Evolutionary conservation across 2,888 invertebrate species (phyloP), one percentile per base, ranked within the genome.

Genomic region (Strigamia transsilvanica): DNA sequence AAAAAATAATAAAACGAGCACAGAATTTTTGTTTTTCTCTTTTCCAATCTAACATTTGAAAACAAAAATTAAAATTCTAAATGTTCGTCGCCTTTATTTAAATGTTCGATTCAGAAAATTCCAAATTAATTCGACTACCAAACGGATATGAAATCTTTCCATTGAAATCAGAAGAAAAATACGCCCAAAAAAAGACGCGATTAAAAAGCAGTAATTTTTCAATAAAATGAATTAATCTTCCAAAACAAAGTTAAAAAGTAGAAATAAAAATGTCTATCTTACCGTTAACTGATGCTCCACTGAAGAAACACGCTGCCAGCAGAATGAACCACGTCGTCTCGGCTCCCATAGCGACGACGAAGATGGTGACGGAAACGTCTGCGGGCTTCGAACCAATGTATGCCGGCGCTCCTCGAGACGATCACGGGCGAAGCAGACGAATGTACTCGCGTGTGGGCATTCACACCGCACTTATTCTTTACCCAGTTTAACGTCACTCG

Each of bases 371-470:
- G 73, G 73, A 13, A 32, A 32, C 32, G 73, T 73, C 73, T 73
- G 73, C 73, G 73, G 73, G 73, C 15, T 73, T 73, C 73, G 32
- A 32, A n/a, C 27, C 73, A 32, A 27, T 32, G 73, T 15, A 32
- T 27, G 73, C 73, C 73, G 73, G 73, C 32, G 73, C 23, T 73
- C 23, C 73, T 73, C 73, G 32, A 27, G 27, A 15, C 32, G 73
- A 32, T 73, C 73, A 73, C 12, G 73, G 15, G 73, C 73, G 73
- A 73, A 27, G 73, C 73, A 73, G 73, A 73, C n/a, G 23, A 73
- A 73, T 73, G 73, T 73, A 27, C 73, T 73, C 73, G 73, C 73
- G 73, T 73, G 73, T 73, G 73, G 73, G 73, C 73, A 73, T 73
- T 32, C 32, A 73, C 73, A 73, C 32, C 32, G 32, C 32, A n/a